Percentiles rank a stretch among this genome's conserved stretches.
These are phyloP conservation scores for Micropterix aruncella DNA, from an alignment of 2,888 invertebrate genomes.

Conservation along the genomic window DNA sequence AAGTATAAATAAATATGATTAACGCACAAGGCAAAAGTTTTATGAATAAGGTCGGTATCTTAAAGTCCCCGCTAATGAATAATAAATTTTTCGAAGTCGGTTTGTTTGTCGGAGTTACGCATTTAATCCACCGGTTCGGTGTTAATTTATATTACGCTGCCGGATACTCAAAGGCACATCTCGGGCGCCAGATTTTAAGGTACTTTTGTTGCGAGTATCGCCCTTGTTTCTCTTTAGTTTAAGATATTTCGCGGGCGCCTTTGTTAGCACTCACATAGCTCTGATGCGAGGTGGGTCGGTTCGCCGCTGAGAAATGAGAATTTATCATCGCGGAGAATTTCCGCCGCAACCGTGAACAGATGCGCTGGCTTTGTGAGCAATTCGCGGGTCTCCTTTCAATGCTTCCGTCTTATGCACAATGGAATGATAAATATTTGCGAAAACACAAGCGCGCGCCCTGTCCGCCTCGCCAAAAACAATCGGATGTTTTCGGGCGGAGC, in stretches of 20 bases:
- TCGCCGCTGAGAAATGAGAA: background rate
- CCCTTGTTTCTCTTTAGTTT: background rate
- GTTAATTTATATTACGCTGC: background rate
- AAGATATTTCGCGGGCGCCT: background rate
- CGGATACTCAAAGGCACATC: background rate
- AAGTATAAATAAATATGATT: too few relatives aligned
- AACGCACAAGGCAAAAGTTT: too few relatives aligned
- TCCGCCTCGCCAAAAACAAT: too few relatives aligned
- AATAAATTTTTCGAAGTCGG: background rate
- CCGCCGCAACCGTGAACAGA: background rate
- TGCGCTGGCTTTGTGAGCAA: background rate
- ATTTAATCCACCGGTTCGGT: background rate
- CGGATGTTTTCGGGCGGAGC: too few relatives aligned
- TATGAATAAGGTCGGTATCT: too few relatives aligned
- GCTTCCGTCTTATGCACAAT: background rate
- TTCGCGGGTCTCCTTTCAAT: background rate
- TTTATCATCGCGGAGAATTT: background rate
- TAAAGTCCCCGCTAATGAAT: background rate
- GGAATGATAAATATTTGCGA: background rate
- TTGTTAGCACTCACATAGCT: background rate
- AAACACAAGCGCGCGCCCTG: background rate
- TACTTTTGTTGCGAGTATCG: background rate
- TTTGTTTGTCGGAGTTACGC: background rate
- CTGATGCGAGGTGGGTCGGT: background rate
- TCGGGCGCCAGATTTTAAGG: background rate